These are phyloP conservation scores for Blennius ocellaris DNA, from an alignment of 2,113 vertebrate species.

Conservation along the genomic window DNA sequence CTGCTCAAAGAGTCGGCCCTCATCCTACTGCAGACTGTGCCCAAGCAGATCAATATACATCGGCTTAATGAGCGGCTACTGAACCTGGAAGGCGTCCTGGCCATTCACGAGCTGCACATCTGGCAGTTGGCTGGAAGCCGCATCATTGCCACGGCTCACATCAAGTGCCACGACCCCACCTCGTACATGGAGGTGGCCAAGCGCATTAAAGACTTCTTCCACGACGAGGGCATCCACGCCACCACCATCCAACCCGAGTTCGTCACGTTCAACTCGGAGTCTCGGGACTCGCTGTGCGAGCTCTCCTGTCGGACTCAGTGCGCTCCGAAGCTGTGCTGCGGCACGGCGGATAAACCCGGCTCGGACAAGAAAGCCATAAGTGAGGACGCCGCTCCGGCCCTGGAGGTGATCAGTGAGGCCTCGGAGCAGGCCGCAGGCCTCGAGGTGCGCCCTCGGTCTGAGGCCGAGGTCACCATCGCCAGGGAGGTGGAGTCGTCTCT, in stretches of 20 bases:
- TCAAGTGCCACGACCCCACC: constrained; percentile 96
- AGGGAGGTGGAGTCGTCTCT: constrained; percentile 84
- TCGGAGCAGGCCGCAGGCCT: constrained; percentile 21
- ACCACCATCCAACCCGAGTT: constrained; percentile 99
- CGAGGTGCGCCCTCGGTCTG: constrained; percentile 49
- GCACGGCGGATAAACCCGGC: constrained; percentile 83
- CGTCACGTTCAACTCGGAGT: constrained; percentile 90
- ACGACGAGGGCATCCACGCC: constrained; percentile 96
- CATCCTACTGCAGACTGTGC: constrained; percentile 97
- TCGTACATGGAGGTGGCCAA: constrained; percentile 99
- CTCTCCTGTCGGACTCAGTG: constrained; percentile 97
- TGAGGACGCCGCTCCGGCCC: constrained; percentile 74
- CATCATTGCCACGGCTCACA: constrained; percentile 98
- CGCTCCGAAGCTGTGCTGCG: constrained; percentile 95
- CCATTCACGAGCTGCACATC: constrained; percentile 96
- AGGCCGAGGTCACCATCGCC: constrained; percentile 35
- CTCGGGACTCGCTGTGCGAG: constrained; percentile 89
- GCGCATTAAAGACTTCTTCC: constrained; percentile 96
- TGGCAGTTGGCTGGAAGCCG: constrained; percentile 98
- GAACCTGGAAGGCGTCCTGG: constrained; percentile 91
- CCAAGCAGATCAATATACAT: constrained; percentile 96
- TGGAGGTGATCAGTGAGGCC: constrained; percentile 88
- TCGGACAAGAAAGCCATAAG: constrained; percentile 65
- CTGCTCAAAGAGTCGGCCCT: constrained; percentile 98
- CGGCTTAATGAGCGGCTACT: constrained; percentile 90